A percentile compares a stretch with the other conserved stretches of the same genome.
Conservation (phyloP, 2,797 vertebrate genomes). For the Ctenopoma kingsleyae region DNA sequence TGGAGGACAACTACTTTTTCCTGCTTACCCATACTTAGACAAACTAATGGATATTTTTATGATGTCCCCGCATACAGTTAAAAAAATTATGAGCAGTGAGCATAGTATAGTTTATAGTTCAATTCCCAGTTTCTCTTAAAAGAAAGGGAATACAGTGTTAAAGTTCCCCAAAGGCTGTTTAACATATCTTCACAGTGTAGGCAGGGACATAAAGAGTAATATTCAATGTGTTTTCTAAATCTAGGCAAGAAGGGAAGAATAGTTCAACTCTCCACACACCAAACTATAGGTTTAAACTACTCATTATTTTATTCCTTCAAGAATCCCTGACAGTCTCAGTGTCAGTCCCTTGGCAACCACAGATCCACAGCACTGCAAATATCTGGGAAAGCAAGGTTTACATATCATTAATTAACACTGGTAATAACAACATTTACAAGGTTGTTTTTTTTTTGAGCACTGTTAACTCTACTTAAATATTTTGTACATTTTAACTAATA, state of each 20-base stretch:
- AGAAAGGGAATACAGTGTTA: background rate
- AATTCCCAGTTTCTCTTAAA: background rate
- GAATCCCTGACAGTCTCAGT: conserved; percentile 10
- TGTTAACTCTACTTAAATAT: too few species aligned
- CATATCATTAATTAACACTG: conserved; percentile 7
- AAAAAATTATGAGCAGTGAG: conserved; percentile 10
- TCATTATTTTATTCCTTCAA: conserved; percentile 28
- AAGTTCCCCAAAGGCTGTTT: conserved; percentile 23
- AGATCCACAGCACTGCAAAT: conserved; percentile 9
- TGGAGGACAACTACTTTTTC: background rate
- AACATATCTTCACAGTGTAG: conserved; percentile 24
- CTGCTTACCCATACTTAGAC: background rate
- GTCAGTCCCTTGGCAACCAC: conserved; percentile 9
- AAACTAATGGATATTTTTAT: conserved; percentile 14
- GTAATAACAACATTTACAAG: background rate
- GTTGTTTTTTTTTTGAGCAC: background rate
- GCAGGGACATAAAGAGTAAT: background rate
- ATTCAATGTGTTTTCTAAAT: conserved; percentile 19
- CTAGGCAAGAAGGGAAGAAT: background rate
- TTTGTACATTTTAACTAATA: too few species aligned
- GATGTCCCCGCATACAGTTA: background rate
- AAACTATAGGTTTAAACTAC: conserved; percentile 13
- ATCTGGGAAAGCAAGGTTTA: background rate
- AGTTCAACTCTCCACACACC: background rate
- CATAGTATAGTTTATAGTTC: background rate